Conservation (phyloP, 2,888 invertebrate genomes). For the Sphaerophoria rueppellii region DNA sequence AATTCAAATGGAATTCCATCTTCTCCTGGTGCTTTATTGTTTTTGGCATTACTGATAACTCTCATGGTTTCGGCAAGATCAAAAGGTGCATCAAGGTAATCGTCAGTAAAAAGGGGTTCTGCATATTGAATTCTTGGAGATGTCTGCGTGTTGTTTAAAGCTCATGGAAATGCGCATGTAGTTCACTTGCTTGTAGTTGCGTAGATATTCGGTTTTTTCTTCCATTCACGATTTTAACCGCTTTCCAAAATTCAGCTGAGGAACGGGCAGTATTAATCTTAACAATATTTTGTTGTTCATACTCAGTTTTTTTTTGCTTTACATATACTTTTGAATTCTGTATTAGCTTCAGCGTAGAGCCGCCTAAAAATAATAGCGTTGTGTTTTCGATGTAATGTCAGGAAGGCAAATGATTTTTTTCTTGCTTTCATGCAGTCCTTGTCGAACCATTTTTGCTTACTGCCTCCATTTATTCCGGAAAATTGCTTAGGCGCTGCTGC, state of each 20-base stretch:
- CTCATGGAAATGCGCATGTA: too few species aligned
- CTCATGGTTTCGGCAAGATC: too few species aligned
- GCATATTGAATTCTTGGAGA: too few species aligned
- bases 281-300: conserved; percentile 4
- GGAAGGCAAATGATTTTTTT: not conserved
- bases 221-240: not conserved
- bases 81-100: too few species aligned
- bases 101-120: too few species aligned
- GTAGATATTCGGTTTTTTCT: not conserved
- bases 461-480: not conserved
- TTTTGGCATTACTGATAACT: not conserved
- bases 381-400: not conserved
- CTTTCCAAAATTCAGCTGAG: conserved; percentile 4
- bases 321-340: conserved; percentile 1
- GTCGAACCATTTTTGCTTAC: conserved; percentile 8
- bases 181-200: not conserved
- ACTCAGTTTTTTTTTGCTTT: not conserved
- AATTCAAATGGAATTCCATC: conserved; percentile 22
- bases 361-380: not conserved
- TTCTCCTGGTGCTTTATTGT: conserved; percentile 17
- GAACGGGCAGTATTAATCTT: not conserved
- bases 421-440: not conserved
- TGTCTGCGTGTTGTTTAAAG: too few species aligned
- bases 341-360: not conserved
- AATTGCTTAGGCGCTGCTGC: not conserved